Percentiles rank a stretch among this genome's conserved stretches.
phyloP scores from a whole-genome alignment of 1,140 invertebrate genomes.

The Leucophenga varia region DNA sequence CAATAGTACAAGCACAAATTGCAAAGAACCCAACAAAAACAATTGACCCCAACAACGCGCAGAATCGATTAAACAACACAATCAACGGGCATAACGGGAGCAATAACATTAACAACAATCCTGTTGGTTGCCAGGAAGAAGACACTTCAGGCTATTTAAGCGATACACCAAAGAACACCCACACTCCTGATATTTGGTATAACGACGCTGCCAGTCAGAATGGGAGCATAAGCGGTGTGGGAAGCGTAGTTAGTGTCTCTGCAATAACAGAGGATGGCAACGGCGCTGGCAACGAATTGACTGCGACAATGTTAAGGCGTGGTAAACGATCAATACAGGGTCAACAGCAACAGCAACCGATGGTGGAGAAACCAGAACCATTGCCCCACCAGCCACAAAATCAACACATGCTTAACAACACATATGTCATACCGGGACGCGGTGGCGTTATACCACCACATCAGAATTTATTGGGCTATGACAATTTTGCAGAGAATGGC shows the following conservation, averaged over 20 bases:
- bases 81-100: constrained; percentile 5
- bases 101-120: too few species aligned
- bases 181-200: constrained; percentile 53
- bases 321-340: constrained; percentile 35
- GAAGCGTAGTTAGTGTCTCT: constrained; percentile 26
- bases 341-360: constrained; percentile 16
- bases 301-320: background rate
- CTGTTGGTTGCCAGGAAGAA: constrained; percentile 59
- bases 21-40: background rate
- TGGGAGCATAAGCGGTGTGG: constrained; percentile 37
- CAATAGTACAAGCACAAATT: constrained; percentile 1
- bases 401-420: constrained; percentile 12
- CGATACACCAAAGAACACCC: constrained; percentile 60
- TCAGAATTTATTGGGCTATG: constrained; percentile 27
- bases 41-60: constrained; percentile 11
- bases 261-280: constrained; percentile 7
- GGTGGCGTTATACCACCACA: constrained; percentile 12
- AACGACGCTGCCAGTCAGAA: constrained; percentile 49
- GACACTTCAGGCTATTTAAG: constrained; percentile 70
- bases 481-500: constrained; percentile 32
- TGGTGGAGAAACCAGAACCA: constrained; percentile 6
- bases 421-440: constrained; percentile 31
- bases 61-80: constrained; percentile 17
- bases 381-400: constrained; percentile 4
- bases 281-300: constrained; percentile 28